phyloP scores from a whole-genome alignment of 2,113 vertebrate genomes.

The Lycaon pictus region DNA sequence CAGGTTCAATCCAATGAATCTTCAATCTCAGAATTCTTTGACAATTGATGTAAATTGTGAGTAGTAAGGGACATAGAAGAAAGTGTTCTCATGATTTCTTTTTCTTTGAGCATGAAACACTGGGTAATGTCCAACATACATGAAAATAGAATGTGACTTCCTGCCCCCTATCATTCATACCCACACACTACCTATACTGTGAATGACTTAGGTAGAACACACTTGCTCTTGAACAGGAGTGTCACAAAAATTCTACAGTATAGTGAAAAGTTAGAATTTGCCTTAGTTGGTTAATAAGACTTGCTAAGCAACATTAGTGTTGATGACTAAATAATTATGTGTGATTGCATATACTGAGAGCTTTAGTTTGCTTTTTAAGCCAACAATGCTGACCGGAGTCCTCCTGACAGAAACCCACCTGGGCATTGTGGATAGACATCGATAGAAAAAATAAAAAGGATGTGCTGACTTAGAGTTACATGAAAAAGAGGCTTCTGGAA shows the following conservation, averaged over 20 bases:
- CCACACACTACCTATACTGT: neutral
- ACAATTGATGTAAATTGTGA: neutral
- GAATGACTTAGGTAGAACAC: neutral
- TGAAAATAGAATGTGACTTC: neutral
- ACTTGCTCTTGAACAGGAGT: neutral
- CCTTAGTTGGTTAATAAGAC: neutral
- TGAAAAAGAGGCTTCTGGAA: neutral
- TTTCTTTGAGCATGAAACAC: constrained; percentile 16
- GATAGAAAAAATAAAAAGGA: neutral
- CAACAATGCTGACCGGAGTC: neutral
- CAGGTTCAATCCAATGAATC: neutral
- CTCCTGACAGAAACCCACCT: neutral
- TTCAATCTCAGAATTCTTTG: neutral
- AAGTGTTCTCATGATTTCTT: neutral
- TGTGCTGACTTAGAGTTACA: neutral
- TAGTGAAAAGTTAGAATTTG: neutral
- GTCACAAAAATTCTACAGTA: neutral
- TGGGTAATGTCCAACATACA: neutral
- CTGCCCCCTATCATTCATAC: neutral
- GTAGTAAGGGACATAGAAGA: neutral
- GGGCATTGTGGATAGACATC: neutral
- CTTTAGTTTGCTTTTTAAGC: neutral
- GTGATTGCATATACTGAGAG: neutral
- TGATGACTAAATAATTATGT: neutral
- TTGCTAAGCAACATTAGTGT: neutral